Base-by-base conservation (phyloP, 1,140 invertebrate genomes). In the Ips typographus region DNA sequence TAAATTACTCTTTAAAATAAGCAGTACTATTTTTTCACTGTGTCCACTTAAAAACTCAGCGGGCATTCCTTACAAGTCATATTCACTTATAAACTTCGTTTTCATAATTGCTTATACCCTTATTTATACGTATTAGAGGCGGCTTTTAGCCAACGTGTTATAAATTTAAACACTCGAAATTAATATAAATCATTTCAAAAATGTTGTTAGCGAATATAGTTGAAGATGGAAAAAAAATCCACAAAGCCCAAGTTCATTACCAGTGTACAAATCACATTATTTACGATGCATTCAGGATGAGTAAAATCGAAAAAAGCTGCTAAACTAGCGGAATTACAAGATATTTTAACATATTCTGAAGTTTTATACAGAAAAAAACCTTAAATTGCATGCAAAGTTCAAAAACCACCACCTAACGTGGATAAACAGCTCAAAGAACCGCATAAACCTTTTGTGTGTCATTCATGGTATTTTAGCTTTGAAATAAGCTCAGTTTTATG, bases 51-150 rank as follows among this genome's bases (percentile, higher is more conserved):
- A 37, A 44, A 49, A 62, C 59, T 36, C 59, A 62, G 59, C 59
- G 36, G 59, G 59, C 36, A 44, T 40, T 40, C 59, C 37, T 47
- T 37, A 38, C 42, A 4, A 37, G 7, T 62, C 43, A 38, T 62
- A 62, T 62, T 49, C 59, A 62, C 43, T 62, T 62, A 62, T 43
- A 49, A 62, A 49, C 37, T 62, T 43, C 38, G 22, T 62, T 62
- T 62, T 62, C 59, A 49, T 49, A 62, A 62, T 62, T 62, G 59
- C 59, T 44, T 62, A 62, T 62, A 36, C 59, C 41, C 59, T 62
- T 62, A 62, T 62, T 62, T 62, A 62, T 62, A 22, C 22, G 59
- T 38, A 62, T 62, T 62, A 62, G 59, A 49, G 42, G 37, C 59
- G 59, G 42, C 39, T 47, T 39, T 62, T 62, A 62, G 59, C 59